phyloP scores from a whole-genome alignment of 2,888 invertebrate species.

The Mamestra brassicae region DNA sequence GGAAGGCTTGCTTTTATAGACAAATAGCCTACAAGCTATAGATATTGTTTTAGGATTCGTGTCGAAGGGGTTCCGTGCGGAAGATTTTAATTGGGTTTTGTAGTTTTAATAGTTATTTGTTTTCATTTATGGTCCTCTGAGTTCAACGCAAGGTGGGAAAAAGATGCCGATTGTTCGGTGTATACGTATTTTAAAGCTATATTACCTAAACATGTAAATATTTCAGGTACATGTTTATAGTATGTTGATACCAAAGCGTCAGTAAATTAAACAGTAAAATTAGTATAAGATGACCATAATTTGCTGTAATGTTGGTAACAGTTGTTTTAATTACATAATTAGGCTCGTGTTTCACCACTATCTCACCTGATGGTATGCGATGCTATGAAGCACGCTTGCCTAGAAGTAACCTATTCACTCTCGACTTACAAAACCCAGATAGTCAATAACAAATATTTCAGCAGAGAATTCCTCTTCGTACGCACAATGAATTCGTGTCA shows the following conservation, averaged over 20 bases:
- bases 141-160: background rate
- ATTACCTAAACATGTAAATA: background rate
- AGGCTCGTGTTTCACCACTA: background rate
- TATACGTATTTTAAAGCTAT: background rate
- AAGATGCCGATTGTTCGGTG: background rate
- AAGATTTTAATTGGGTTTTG: constrained; percentile 24
- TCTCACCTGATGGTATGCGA: background rate
- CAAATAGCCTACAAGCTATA: constrained; percentile 6
- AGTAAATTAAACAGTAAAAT: background rate
- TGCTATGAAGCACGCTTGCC: background rate
- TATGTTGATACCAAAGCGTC: background rate
- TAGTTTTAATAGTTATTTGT: background rate
- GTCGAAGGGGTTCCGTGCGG: background rate
- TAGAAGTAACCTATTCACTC: background rate
- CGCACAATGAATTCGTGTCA: background rate
- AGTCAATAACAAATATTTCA: background rate
- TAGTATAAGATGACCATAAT: background rate
- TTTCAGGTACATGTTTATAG: background rate
- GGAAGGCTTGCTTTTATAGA: constrained; percentile 17
- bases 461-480: background rate
- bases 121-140: background rate
- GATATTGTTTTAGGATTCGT: constrained; percentile 21
- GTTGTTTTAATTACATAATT: too few relatives aligned
- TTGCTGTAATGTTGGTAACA: background rate
- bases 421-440: background rate